Percentiles rank a stretch among this genome's conserved stretches.
These are phyloP conservation scores for Pluvialis apricaria DNA, from an alignment of 2,113 vertebrate genomes.

Conservation along the genomic window DNA sequence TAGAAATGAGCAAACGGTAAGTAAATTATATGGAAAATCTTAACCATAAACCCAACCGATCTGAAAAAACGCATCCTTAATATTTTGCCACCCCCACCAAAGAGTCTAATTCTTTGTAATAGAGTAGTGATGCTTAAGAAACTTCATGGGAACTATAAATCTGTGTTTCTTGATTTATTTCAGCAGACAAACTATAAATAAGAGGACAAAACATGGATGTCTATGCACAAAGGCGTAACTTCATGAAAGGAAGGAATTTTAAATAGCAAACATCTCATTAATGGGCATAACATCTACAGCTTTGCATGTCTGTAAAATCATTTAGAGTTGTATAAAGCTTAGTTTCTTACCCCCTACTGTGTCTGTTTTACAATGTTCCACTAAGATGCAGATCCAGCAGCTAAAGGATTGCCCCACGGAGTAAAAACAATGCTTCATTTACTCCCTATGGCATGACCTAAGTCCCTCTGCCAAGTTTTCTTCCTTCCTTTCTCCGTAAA, in stretches of 20 bases:
- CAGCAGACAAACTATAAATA: background rate
- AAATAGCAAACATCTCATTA: background rate
- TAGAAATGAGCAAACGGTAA: background rate
- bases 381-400: slow-evolving; percentile 1
- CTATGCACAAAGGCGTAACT: background rate
- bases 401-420: background rate
- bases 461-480: background rate
- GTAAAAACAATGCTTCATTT: slow-evolving; percentile 38
- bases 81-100: background rate
- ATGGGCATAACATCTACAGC: background rate
- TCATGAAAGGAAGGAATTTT: background rate
- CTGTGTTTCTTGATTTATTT: background rate
- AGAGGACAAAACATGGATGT: background rate
- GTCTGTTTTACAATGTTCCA: slow-evolving; percentile 3
- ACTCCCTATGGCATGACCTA: background rate
- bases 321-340: background rate
- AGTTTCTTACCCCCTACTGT: slow-evolving; percentile 11
- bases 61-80: background rate
- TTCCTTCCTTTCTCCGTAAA: background rate
- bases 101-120: background rate
- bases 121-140: background rate
- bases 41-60: background rate
- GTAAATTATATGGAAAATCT: background rate
- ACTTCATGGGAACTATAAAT: background rate
- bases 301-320: slow-evolving; percentile 16